Evolutionary conservation across 2,888 invertebrate species (phyloP), one percentile per base, ranked within the genome.

Genomic region (Ophioninae sp.): DNA sequence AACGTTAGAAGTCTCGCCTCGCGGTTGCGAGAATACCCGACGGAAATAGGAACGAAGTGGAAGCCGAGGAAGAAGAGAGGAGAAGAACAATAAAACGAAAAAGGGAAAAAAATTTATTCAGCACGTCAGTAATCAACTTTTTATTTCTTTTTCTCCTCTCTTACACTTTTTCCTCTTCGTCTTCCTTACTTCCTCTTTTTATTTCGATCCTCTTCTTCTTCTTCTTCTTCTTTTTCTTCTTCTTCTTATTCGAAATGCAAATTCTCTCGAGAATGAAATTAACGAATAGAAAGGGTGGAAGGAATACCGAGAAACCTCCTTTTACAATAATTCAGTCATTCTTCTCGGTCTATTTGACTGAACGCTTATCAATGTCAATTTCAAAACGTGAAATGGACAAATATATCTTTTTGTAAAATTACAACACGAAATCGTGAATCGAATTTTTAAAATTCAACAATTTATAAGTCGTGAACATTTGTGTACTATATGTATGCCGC

Each of bases 251-350:
- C 30, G 30, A 30, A 30, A 81, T 81, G 81, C 68, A 77, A 81
- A 81, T 81, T 81, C 62, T 77, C 67, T 44, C 65, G 7, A 72
- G 77, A 68, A 81, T 77, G 77, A 77, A 59, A 65, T 17, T 50
- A 56, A 77, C 68, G 73, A 81, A 77, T 67, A 44, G n/a, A 73
- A 21, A 75, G 56, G 61, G 50, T 57, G 59, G 67, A 61, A 23
- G 23, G 68, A 56, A 69, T 21, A 62, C n/a, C 50, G 64, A 8
- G 37, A 44, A 23, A 57, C 39, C 20, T 57, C 59, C 67, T 76
- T 73, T 50, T 2, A 50, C 76, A 68, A 73, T 81, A 81, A 77
- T 73, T 81, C 81, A 81, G 72, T 73, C 72, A 77, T 81, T 77
- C 81, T 81, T 77, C 62, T 62, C 77, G 57, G 23, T 68, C 62